These are phyloP conservation scores for Felis chaus DNA, from an alignment of 2,113 vertebrate genomes.

Conservation along the genomic window DNA sequence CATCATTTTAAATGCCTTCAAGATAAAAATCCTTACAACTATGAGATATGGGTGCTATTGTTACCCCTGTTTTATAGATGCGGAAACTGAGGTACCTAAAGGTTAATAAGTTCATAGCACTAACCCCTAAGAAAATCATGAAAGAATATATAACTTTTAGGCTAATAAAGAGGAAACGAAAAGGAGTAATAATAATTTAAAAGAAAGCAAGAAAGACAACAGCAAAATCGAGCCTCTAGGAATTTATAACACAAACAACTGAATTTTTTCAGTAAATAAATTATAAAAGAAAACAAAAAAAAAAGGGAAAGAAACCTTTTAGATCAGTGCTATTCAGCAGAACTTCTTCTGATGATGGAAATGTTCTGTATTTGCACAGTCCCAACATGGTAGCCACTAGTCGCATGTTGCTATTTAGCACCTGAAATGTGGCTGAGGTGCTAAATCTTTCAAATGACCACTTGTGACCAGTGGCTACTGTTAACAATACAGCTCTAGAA, in stretches of 20 bases:
- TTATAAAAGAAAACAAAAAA: neutral
- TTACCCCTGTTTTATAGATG: neutral
- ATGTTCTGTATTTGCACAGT: neutral
- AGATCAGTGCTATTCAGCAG: neutral
- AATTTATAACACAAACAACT: neutral
- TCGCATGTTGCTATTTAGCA: neutral
- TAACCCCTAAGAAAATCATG: neutral
- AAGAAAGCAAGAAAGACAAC: neutral
- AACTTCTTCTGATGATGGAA: neutral
- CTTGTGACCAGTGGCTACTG: neutral
- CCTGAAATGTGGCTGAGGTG: neutral
- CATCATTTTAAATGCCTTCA: neutral
- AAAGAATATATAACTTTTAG: neutral
- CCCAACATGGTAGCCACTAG: neutral
- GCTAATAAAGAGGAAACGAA: neutral
- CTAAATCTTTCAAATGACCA: neutral
- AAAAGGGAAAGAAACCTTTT: neutral
- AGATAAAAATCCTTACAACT: neutral
- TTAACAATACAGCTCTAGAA: neutral
- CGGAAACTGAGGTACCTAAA: neutral
- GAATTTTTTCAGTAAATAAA: neutral
- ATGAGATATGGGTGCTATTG: neutral
- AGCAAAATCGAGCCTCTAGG: neutral
- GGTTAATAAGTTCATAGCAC: neutral
- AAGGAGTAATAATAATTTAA: slow-evolving; percentile 5